Evolutionary conservation across 2,797 vertebrate genomes (phyloP).

Genomic region (Orientallactaga sibirica): DNA sequence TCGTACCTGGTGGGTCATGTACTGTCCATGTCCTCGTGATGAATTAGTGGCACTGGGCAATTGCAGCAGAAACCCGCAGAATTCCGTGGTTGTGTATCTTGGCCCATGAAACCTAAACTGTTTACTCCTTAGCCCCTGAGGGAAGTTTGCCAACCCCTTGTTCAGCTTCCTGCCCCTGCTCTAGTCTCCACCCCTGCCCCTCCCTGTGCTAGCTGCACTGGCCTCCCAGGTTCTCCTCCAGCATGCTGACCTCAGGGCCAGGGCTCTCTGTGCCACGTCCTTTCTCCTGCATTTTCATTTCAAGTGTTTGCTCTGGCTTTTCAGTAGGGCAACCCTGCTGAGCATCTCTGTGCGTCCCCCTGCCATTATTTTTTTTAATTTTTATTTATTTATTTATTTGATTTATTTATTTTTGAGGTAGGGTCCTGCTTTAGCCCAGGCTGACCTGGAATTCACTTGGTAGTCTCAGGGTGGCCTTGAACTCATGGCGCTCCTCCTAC

Average conservation of each 20-base stretch:
- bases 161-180: accelerated
- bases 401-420: too few relatives aligned
- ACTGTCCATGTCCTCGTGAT: accelerated
- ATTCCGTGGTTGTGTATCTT: not conserved
- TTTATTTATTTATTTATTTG: too few relatives aligned
- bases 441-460: too few relatives aligned
- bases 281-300: not conserved
- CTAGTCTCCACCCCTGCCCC: accelerated
- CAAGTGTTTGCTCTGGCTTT: not conserved
- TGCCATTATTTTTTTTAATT: not conserved
- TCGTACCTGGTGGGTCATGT: accelerated
- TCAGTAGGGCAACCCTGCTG: accelerated
- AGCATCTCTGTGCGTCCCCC: accelerated
- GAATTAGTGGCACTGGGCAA: accelerated
- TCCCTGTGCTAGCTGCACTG: accelerated
- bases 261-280: not conserved
- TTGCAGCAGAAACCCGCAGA: not conserved
- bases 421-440: too few relatives aligned
- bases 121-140: too few relatives aligned
- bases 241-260: accelerated
- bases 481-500: too few relatives aligned
- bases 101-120: not conserved
- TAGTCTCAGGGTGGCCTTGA: too few relatives aligned
- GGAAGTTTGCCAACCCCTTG: not conserved
- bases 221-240: accelerated